Evolutionary conservation across 2,113 vertebrate species (phyloP).

Genomic region (Scomber japonicus): DNA sequence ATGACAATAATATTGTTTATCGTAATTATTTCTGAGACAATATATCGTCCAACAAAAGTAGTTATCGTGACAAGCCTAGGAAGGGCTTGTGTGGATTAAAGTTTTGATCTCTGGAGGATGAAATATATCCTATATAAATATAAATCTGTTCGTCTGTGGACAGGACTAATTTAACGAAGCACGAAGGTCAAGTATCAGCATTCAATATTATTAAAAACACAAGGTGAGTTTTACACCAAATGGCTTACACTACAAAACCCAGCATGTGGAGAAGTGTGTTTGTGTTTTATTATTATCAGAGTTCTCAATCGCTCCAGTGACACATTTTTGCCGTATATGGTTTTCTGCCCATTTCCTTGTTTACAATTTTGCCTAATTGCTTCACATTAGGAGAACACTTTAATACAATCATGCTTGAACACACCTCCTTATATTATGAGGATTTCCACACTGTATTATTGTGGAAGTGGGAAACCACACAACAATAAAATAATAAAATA

Average conservation of each 20-base stretch:
- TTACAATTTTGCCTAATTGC: conserved; percentile 4
- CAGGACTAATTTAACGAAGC: not conserved
- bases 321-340: not conserved
- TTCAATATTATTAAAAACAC: not conserved
- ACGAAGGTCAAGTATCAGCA: not conserved
- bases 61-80: too few relatives aligned
- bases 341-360: not conserved
- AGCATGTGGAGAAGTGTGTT: not conserved
- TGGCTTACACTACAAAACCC: not conserved
- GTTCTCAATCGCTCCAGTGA: not conserved
- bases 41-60: too few relatives aligned
- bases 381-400: not conserved
- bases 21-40: too few relatives aligned
- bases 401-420: not conserved
- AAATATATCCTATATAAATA: conserved; percentile 24
- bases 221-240: not conserved
- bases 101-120: not conserved
- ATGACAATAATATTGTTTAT: too few relatives aligned
- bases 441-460: not conserved
- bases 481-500: not conserved
- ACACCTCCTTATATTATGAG: not conserved
- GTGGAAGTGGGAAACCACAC: too few relatives aligned
- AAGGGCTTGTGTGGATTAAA: not conserved
- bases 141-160: not conserved
- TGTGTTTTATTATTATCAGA: not conserved